Evolutionary conservation across 2,797 vertebrate genomes (phyloP).

Genomic region (Gallinago solitaria): DNA sequence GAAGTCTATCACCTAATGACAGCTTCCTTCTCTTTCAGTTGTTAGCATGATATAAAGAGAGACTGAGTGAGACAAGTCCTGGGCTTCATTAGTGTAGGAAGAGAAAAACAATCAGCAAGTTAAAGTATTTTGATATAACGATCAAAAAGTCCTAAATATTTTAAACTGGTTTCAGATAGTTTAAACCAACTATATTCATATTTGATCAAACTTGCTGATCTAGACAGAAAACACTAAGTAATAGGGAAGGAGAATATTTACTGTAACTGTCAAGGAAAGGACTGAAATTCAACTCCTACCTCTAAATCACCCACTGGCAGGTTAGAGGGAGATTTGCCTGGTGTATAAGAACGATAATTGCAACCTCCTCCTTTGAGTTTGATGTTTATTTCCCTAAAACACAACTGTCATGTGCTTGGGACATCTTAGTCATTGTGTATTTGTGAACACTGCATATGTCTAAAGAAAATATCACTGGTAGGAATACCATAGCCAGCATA

Average conservation of each 20-base stretch:
- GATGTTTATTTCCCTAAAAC: background rate
- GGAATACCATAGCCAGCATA: background rate
- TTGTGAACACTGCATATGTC: background rate
- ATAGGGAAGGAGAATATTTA: background rate
- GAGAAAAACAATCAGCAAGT: background rate
- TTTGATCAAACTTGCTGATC: background rate
- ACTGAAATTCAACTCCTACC: background rate
- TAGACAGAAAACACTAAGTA: background rate
- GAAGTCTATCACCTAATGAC: conserved; percentile 44
- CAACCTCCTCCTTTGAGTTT: background rate
- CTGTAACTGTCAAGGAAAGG: background rate
- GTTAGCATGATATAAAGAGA: background rate
- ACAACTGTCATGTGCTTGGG: background rate
- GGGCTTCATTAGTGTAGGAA: background rate
- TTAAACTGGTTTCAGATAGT: background rate
- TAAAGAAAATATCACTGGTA: background rate
- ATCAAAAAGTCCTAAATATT: background rate
- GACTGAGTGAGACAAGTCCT: background rate
- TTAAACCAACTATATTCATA: background rate
- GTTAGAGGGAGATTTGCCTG: background rate
- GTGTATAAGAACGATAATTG: background rate
- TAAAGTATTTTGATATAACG: background rate
- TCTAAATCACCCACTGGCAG: background rate
- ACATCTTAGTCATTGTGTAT: background rate
- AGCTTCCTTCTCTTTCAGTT: conserved; percentile 14